Conservation (phyloP, 1,140 invertebrate species). For the Halictus rubicundus region DNA sequence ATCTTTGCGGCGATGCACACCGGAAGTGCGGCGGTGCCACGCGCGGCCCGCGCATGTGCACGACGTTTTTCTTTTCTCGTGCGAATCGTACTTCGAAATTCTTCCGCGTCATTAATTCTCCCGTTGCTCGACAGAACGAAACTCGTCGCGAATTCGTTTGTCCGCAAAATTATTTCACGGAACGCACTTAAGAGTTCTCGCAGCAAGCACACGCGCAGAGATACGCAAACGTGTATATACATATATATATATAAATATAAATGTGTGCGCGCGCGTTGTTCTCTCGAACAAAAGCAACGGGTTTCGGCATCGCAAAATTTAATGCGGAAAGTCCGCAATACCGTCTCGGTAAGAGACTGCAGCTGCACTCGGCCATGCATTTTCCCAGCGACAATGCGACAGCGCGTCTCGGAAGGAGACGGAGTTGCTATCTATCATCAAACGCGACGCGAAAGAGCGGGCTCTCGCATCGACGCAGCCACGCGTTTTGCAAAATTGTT, state of each 20-base stretch:
- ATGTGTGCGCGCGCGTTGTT: too few species aligned
- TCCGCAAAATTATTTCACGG: too few species aligned
- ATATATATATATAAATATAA: too few species aligned
- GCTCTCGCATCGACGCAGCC: not conserved
- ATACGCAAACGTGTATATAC: too few species aligned
- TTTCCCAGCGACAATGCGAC: slow-evolving; percentile 56
- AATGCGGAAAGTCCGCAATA: slow-evolving; percentile 7
- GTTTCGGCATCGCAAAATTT: too few species aligned
- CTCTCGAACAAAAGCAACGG: too few species aligned
- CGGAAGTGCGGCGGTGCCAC: slow-evolving; percentile 38
- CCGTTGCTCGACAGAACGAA: too few species aligned
- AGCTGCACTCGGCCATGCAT: slow-evolving; percentile 50
- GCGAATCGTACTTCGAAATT: too few species aligned
- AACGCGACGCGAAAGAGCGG: slow-evolving; percentile 34
- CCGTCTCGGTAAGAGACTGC: slow-evolving; percentile 44
- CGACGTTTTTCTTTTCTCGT: not conserved
- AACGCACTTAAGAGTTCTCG: too few species aligned
- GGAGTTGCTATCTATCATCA: slow-evolving; percentile 56
- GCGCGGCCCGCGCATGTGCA: slow-evolving; percentile 26
- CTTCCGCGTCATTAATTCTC: too few species aligned
- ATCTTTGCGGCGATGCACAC: slow-evolving; percentile 48
- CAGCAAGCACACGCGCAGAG: too few species aligned
- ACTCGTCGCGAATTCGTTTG: too few species aligned
- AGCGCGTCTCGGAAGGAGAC: slow-evolving; percentile 18
- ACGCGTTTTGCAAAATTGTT: not conserved